These are phyloP conservation scores for Sericinus montela DNA, from an alignment of 2,888 invertebrate genomes.

Conservation along the genomic window DNA sequence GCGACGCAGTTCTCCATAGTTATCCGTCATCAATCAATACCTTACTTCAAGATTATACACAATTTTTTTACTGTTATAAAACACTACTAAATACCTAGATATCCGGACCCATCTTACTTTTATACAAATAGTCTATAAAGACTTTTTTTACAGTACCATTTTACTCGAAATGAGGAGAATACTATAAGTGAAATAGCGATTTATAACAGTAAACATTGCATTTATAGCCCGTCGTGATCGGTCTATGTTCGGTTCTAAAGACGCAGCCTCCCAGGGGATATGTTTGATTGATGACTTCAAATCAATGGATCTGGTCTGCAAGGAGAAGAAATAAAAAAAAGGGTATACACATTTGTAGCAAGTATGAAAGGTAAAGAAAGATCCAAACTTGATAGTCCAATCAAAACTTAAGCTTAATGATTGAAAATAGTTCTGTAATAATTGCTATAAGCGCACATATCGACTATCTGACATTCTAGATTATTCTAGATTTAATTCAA, in stretches of 20 bases:
- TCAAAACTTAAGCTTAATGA: slow-evolving; percentile 30
- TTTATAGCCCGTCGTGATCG: slow-evolving; percentile 67
- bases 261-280: slow-evolving; percentile 59
- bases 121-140: too few species aligned
- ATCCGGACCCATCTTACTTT: too few species aligned
- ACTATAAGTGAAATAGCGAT: not conserved
- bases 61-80: not conserved
- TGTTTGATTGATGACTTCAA: slow-evolving; percentile 78
- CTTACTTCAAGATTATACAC: slow-evolving; percentile 21
- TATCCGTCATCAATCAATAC: slow-evolving; percentile 77
- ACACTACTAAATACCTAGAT: slow-evolving; percentile 2
- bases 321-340: slow-evolving; percentile 21
- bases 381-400: slow-evolving; percentile 55
- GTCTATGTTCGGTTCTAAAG: slow-evolving; percentile 73
- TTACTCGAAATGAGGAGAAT: too few species aligned
- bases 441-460: too few species aligned
- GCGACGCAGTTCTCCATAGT: slow-evolving; percentile 59
- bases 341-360: slow-evolving; percentile 15
- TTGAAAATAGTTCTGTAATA: not conserved
- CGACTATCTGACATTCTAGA: too few species aligned
- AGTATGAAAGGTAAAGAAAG: slow-evolving; percentile 20
- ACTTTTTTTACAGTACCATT: too few species aligned
- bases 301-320: slow-evolving; percentile 74
- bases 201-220: slow-evolving; percentile 5
- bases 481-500: too few species aligned